Conservation (phyloP, 2,797 vertebrate species). For the Momotus momota region DNA sequence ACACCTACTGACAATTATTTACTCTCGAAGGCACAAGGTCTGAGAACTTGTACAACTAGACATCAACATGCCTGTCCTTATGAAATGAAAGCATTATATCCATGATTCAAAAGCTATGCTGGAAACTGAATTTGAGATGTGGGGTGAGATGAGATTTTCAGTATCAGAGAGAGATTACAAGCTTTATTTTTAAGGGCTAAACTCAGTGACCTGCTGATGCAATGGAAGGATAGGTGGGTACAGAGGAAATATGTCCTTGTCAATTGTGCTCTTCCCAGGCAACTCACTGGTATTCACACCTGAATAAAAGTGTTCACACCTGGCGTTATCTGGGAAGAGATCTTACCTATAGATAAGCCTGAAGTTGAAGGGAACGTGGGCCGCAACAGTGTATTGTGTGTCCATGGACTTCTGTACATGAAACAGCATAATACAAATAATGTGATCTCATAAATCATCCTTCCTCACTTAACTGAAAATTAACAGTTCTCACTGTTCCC, state of each 20-base stretch:
- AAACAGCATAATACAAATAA: background rate
- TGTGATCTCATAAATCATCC: background rate
- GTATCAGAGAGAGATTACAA: background rate
- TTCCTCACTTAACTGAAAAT: background rate
- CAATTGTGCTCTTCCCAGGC: background rate
- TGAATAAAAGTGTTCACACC: background rate
- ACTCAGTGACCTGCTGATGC: background rate
- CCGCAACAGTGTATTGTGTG: accelerated
- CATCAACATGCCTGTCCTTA: background rate
- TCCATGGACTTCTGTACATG: background rate
- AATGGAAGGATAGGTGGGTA: background rate
- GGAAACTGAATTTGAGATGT: background rate
- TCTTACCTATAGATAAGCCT: background rate
- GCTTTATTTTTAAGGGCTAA: background rate
- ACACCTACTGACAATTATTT: background rate
- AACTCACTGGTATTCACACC: background rate
- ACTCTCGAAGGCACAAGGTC: background rate
- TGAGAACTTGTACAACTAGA: background rate
- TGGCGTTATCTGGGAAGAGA: background rate
- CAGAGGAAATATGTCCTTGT: background rate
- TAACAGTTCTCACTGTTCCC: background rate
- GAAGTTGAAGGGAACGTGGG: background rate
- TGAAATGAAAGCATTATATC: background rate
- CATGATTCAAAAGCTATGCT: background rate
- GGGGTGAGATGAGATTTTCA: background rate